These are phyloP conservation scores for Meandrina meandrites DNA, from an alignment of 92 coral and sea anemone species.

Conservation along the genomic window DNA sequence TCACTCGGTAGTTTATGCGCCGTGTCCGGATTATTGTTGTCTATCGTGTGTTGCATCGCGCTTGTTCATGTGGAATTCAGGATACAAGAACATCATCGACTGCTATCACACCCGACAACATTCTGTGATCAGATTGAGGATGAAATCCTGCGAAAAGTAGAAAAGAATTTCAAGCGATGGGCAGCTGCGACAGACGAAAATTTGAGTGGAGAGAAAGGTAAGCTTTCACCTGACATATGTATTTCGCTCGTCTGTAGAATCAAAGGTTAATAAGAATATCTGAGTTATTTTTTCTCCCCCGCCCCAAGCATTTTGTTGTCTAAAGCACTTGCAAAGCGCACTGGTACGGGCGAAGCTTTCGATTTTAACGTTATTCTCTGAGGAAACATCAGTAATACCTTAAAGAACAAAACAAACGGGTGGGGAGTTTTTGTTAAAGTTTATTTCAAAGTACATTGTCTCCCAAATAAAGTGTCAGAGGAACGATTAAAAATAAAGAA, in stretches of 20 bases:
- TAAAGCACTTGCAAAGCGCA: neutral
- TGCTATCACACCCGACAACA: conserved; percentile 11
- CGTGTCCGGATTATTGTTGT: conserved; percentile 10
- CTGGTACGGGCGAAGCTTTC: too few relatives aligned
- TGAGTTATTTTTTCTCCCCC: neutral
- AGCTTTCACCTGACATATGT: neutral
- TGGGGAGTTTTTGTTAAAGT: too few relatives aligned
- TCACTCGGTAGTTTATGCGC: neutral
- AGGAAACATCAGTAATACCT: too few relatives aligned
- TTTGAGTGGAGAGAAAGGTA: neutral
- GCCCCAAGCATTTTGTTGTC: neutral
- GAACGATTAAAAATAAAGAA: neutral
- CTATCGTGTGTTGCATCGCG: conserved; percentile 39
- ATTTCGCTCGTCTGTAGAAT: neutral
- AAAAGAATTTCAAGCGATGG: neutral
- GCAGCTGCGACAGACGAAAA: neutral
- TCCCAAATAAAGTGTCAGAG: too few relatives aligned
- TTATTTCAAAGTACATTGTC: neutral
- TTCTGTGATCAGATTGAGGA: conserved; percentile 20
- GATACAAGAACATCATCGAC: conserved; percentile 26
- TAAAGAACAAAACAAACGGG: too few relatives aligned
- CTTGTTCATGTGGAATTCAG: conserved; percentile 40
- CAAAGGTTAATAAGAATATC: too few relatives aligned
- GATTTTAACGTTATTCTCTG: too few relatives aligned
- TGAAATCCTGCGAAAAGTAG: conserved; percentile 18